Conservation (phyloP, 1,140 invertebrate genomes). For the Atopsyche davidsoni region DNA sequence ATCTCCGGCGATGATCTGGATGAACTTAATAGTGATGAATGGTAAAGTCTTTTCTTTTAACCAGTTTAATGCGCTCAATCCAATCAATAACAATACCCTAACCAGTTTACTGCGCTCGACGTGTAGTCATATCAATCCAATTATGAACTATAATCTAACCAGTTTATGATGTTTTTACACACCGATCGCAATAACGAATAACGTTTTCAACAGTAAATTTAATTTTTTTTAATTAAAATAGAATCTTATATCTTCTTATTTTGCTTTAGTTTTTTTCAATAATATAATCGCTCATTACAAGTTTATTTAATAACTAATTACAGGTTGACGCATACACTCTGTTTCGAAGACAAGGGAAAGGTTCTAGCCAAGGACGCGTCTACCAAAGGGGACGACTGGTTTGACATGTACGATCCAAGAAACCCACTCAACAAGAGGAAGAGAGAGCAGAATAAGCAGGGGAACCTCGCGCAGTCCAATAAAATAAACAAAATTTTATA, state of each 20-base stretch:
- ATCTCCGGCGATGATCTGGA: conserved; percentile 41
- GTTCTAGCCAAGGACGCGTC: conserved; percentile 94
- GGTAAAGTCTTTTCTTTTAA: conserved; percentile 37
- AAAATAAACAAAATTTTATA: conserved; percentile 13
- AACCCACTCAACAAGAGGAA: conserved; percentile 91
- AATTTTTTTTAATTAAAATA: conserved; percentile 4
- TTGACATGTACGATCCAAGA: conserved; percentile 91
- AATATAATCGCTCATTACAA: conserved; percentile 29
- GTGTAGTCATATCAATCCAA: too few relatives aligned
- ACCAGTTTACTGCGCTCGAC: too few relatives aligned
- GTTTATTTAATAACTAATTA: too few relatives aligned
- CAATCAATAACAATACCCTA: too few relatives aligned
- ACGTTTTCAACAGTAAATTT: too few relatives aligned
- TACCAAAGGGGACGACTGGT: conserved; percentile 90
- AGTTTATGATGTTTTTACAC: too few relatives aligned
- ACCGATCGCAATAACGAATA: too few relatives aligned
- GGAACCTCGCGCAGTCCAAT: conserved; percentile 6
- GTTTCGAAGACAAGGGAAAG: conserved; percentile 68
- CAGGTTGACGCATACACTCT: conserved; percentile 74
- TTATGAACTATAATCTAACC: too few relatives aligned
- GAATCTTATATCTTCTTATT: neutral
- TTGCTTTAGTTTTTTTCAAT: conserved; percentile 11
- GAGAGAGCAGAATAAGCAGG: conserved; percentile 49
- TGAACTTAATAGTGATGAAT: conserved; percentile 48
- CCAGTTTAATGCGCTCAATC: too few relatives aligned